These are phyloP conservation scores for Marasmarcha lunaedactyla DNA, from an alignment of 2,888 invertebrate genomes.

Conservation along the genomic window DNA sequence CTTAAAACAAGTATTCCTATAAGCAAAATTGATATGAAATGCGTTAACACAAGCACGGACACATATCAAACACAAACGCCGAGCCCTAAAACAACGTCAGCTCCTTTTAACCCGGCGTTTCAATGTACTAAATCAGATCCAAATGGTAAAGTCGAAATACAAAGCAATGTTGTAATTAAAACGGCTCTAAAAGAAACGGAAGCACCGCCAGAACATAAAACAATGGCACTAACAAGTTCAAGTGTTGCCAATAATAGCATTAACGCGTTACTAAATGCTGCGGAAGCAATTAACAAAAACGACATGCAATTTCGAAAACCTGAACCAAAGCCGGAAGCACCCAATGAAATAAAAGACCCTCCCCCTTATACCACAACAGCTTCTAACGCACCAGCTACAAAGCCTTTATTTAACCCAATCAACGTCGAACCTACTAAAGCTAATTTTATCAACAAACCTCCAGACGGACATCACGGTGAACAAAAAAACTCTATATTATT, in stretches of 20 bases:
- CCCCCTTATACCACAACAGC: slow-evolving; percentile 16
- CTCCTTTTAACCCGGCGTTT: slow-evolving; percentile 28
- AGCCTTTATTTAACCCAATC: slow-evolving; percentile 33
- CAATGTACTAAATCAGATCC: slow-evolving; percentile 21
- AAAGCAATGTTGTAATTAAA: slow-evolving; percentile 54
- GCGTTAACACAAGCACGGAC: slow-evolving; percentile 37
- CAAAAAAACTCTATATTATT: slow-evolving; percentile 52
- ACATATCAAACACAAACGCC: slow-evolving; percentile 22
- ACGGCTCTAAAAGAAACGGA: slow-evolving; percentile 29
- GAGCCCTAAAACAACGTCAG: slow-evolving; percentile 20
- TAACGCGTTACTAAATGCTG: slow-evolving; percentile 42
- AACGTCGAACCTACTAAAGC: slow-evolving; percentile 35
- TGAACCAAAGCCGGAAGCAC: slow-evolving; percentile 29
- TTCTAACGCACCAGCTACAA: slow-evolving; percentile 15
- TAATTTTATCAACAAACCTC: slow-evolving; percentile 33
- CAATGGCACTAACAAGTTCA: slow-evolving; percentile 15
- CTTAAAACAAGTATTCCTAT: slow-evolving; percentile 63
- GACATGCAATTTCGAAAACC: slow-evolving; percentile 37
- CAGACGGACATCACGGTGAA: slow-evolving; percentile 35
- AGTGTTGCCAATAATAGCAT: slow-evolving; percentile 27
- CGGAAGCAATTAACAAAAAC: slow-evolving; percentile 44
- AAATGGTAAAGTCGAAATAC: slow-evolving; percentile 43
- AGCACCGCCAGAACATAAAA: slow-evolving; percentile 19
- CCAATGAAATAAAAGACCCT: slow-evolving; percentile 27
- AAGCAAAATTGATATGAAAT: slow-evolving; percentile 59